phyloP scores from a whole-genome alignment of 2,888 invertebrate genomes.

The Melieria crassipennis region DNA sequence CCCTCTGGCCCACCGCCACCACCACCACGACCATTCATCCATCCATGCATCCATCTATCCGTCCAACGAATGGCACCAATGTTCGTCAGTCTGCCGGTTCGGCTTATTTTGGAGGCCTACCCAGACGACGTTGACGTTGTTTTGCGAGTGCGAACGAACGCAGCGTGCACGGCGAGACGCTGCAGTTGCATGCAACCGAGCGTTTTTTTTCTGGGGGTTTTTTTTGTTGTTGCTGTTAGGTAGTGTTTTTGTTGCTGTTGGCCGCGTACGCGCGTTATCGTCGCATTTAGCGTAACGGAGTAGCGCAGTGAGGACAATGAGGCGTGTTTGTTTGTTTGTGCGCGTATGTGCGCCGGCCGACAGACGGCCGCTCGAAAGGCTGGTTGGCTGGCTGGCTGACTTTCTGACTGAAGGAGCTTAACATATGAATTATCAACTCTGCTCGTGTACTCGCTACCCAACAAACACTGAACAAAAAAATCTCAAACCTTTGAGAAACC shows the following conservation, averaged over 20 bases:
- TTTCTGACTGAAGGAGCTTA: neutral
- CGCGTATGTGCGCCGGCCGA: too few relatives aligned
- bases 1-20: neutral
- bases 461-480: too few relatives aligned
- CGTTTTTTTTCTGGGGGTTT: neutral
- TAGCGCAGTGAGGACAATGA: neutral
- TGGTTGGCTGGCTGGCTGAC: too few relatives aligned
- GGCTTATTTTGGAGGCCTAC: too few relatives aligned
- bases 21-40: neutral
- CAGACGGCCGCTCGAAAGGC: too few relatives aligned
- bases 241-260: too few relatives aligned
- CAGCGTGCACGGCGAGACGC: neutral
- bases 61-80: too few relatives aligned
- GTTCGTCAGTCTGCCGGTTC: too few relatives aligned
- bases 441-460: neutral
- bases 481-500: too few relatives aligned
- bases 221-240: conserved; percentile 3
- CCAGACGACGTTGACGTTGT: neutral
- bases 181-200: neutral
- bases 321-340: neutral
- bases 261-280: neutral
- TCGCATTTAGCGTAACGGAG: conserved; percentile 4
- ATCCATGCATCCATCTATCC: too few relatives aligned
- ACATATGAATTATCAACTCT: conserved; percentile 15
- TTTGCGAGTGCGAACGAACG: neutral